phyloP scores from a whole-genome alignment of 2,113 vertebrate genomes.

The Menidia beryllina region DNA sequence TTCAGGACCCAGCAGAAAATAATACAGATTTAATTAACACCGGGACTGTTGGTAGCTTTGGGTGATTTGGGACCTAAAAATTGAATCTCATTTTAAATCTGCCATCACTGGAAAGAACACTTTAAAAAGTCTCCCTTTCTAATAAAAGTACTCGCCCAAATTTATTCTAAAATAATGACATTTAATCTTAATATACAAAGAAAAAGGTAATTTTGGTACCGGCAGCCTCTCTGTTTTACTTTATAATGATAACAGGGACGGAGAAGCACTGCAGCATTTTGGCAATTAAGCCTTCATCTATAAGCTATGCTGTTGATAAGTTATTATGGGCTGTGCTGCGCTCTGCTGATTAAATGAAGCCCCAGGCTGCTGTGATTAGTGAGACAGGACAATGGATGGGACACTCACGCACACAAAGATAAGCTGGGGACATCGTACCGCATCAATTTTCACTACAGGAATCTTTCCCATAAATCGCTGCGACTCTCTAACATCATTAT shows the following conservation, averaged over 20 bases:
- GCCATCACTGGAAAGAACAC: background rate
- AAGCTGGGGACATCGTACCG: slow-evolving; percentile 8
- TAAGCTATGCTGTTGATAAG: slow-evolving; percentile 54
- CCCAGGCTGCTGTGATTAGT: slow-evolving; percentile 61
- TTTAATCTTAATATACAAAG: background rate
- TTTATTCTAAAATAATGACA: background rate
- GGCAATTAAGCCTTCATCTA: slow-evolving; percentile 54
- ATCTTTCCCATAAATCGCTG: slow-evolving; percentile 30
- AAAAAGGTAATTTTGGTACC: slow-evolving; percentile 15
- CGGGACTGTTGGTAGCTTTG: background rate
- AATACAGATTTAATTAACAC: slow-evolving; percentile 2
- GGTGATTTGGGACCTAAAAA: background rate
- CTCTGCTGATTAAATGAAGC: slow-evolving; percentile 63
- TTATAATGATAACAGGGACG: slow-evolving; percentile 5
- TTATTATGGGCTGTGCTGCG: slow-evolving; percentile 51
- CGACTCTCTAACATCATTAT: slow-evolving; percentile 3
- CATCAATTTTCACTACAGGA: slow-evolving; percentile 42
- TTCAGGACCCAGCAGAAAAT: background rate
- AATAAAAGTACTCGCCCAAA: background rate
- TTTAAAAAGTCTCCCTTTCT: accelerated
- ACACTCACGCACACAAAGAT: background rate
- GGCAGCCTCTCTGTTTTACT: slow-evolving; percentile 16
- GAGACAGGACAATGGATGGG: slow-evolving; percentile 65
- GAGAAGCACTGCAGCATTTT: slow-evolving; percentile 34
- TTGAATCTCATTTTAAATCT: background rate